Evolutionary conservation across 2,888 invertebrate species (phyloP).

Genomic region (Steinernema hermaphroditum): DNA sequence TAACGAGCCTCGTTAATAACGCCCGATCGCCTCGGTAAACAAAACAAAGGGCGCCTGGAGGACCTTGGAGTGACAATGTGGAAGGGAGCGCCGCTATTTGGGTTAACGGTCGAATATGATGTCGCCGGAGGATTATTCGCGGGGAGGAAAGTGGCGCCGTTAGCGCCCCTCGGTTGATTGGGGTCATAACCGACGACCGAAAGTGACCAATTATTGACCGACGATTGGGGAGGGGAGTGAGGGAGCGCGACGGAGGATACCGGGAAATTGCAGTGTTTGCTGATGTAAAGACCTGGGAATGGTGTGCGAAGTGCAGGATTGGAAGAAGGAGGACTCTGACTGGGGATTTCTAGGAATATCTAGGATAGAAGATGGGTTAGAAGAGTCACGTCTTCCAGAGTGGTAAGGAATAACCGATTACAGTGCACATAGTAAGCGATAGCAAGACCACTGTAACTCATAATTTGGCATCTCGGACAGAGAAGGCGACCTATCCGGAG

Average conservation of each 20-base stretch:
- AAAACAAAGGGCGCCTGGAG: neutral
- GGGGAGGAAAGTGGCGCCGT: constrained; percentile 24
- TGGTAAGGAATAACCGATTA: no score
- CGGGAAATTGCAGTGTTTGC: neutral
- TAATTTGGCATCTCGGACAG: no score
- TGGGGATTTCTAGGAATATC: no score
- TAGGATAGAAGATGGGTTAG: no score
- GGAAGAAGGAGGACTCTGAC: no score
- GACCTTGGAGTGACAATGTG: neutral
- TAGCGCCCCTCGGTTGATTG: constrained; percentile 2
- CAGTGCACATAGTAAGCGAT: no score
- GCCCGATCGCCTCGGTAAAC: constrained; percentile 13
- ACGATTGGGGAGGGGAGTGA: neutral
- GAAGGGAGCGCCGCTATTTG: constrained; percentile 20
- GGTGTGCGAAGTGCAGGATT: no score
- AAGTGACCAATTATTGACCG: constrained; percentile 14
- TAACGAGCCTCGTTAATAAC: constrained; percentile 22
- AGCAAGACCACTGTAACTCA: no score
- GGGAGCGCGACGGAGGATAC: neutral
- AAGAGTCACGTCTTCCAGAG: no score
- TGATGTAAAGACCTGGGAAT: constrained; percentile 18
- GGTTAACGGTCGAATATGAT: constrained; percentile 9
- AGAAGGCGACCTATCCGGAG: no score
- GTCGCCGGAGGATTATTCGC: constrained; percentile 1
- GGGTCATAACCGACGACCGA: neutral